Percentiles rank a stretch among this genome's conserved stretches.
Conservation (phyloP, 2,797 vertebrate genomes). For the Hozukius guyotensis region DNA sequence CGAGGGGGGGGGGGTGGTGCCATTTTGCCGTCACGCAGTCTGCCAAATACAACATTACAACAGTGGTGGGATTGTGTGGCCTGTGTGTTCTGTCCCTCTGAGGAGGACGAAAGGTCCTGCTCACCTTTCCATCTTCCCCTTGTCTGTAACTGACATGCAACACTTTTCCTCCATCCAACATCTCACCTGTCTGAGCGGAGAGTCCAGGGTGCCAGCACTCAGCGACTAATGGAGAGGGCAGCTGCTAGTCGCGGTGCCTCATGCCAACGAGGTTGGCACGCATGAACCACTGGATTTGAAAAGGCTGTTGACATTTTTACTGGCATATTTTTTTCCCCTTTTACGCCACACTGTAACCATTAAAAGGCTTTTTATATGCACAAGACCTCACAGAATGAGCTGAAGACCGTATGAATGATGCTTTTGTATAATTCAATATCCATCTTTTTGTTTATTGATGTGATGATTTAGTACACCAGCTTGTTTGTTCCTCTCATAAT, state of each 20-base stretch:
- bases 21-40: constrained; percentile 61
- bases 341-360: neutral
- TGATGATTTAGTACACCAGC: neutral
- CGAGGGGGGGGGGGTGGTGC: constrained; percentile 29
- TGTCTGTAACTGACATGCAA: constrained; percentile 39
- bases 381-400: constrained; percentile 26
- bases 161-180: constrained; percentile 34
- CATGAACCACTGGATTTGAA: constrained; percentile 31
- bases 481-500: neutral
- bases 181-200: constrained; percentile 64
- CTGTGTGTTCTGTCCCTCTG: constrained; percentile 56
- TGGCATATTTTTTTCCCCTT: constrained; percentile 8
- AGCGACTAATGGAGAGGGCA: constrained; percentile 19
- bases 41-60: constrained; percentile 81
- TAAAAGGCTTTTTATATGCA: constrained; percentile 23
- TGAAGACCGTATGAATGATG: neutral
- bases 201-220: constrained; percentile 21
- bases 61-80: constrained; percentile 77
- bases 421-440: neutral
- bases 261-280: constrained; percentile 35
- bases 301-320: constrained; percentile 51
- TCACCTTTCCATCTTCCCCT: constrained; percentile 58
- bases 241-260: constrained; percentile 14
- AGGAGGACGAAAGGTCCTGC: constrained; percentile 54
- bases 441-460: neutral